Evolutionary conservation across 2,888 invertebrate species (phyloP).

Genomic region (Rhamnusium bicolor): DNA sequence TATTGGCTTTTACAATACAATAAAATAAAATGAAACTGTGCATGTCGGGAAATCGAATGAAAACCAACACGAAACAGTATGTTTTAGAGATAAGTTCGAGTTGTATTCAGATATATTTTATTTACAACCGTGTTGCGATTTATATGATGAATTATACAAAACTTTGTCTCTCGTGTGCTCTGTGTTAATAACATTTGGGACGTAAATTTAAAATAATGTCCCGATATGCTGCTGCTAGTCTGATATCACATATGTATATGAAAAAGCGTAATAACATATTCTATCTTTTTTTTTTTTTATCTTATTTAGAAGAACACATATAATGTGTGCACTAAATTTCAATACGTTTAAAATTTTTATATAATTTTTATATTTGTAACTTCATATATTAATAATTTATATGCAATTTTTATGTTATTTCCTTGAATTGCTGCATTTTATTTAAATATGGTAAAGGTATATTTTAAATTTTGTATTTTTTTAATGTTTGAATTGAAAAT

Average conservation of each 20-base stretch:
- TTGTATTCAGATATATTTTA: not conserved
- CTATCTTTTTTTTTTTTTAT: too few species aligned
- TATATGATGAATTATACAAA: not conserved
- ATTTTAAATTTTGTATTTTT: too few species aligned
- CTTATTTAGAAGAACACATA: too few species aligned
- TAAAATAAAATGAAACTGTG: not conserved
- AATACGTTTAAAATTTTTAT: not conserved
- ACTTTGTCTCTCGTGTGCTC: not conserved
- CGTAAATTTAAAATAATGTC: not conserved
- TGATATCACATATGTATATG: not conserved
- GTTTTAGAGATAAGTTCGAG: not conserved
- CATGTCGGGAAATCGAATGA: not conserved
- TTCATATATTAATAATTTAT: too few species aligned
- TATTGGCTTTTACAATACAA: constrained; percentile 2
- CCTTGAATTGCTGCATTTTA: too few species aligned
- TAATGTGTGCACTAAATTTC: not conserved
- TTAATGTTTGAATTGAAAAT: too few species aligned
- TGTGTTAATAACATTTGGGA: constrained; percentile 1
- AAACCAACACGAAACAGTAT: not conserved
- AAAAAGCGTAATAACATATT: too few species aligned
- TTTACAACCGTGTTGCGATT: constrained; percentile 8
- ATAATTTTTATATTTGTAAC: not conserved
- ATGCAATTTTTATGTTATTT: too few species aligned
- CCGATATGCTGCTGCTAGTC: not conserved
- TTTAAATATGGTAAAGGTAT: too few species aligned